Evolutionary conservation across 2,113 vertebrate genomes (phyloP).

Genomic region (Solea solea): DNA sequence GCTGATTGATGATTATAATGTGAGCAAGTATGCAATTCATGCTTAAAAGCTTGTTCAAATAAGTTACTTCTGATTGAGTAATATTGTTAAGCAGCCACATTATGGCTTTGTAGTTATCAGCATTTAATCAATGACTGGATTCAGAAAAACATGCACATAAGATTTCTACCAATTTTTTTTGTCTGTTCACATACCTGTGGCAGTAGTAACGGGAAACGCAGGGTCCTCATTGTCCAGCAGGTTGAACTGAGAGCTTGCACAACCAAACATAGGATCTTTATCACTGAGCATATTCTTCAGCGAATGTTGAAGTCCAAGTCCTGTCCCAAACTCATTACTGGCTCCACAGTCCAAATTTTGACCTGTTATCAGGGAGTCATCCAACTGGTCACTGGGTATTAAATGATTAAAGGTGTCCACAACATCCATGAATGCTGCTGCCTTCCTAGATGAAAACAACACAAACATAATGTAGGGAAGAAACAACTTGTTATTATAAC

Average conservation of each 20-base stretch:
- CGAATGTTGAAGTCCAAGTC: conserved; percentile 91
- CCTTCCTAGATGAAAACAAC: conserved; percentile 84
- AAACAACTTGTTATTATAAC: too few species aligned
- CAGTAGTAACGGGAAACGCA: conserved; percentile 90
- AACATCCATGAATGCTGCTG: conserved; percentile 99
- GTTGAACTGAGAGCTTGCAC: conserved; percentile 96
- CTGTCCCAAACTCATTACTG: conserved; percentile 94
- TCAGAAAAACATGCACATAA: background rate
- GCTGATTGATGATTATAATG: background rate
- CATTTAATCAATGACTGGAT: background rate
- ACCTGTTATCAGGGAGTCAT: conserved; percentile 93
- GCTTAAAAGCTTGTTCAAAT: too few species aligned
- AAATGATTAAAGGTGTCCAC: conserved; percentile 99
- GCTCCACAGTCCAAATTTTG: conserved; percentile 98
- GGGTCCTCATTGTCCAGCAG: conserved; percentile 94
- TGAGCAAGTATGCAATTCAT: background rate
- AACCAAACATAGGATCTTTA: conserved; percentile 99
- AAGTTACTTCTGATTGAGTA: background rate
- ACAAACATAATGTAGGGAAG: conserved; percentile 8
- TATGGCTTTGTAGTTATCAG: background rate
- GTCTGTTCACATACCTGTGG: conserved; percentile 83
- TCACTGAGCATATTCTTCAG: conserved; percentile 99
- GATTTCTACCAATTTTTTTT: background rate
- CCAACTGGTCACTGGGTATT: conserved; percentile 99
- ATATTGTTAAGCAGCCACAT: background rate